These are phyloP conservation scores for Porites divaricata DNA, from an alignment of 92 coral and sea anemone genomes.

Conservation along the genomic window DNA sequence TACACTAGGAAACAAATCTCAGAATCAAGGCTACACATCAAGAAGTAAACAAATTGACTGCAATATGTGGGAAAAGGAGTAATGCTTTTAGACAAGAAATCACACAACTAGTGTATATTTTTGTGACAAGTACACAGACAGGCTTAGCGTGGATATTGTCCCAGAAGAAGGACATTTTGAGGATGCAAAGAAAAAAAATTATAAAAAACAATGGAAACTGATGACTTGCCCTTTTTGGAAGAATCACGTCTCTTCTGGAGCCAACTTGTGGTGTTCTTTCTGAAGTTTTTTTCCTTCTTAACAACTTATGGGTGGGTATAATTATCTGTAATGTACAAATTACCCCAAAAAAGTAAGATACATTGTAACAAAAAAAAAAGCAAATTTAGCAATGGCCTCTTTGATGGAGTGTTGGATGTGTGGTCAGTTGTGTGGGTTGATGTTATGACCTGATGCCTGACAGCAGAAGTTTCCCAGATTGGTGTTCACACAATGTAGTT, in stretches of 20 bases:
- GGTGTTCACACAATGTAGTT: too few relatives aligned
- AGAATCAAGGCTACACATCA: constrained; percentile 55
- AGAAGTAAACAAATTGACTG: constrained; percentile 47
- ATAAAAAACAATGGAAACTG: constrained; percentile 43
- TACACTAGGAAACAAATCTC: constrained; percentile 62
- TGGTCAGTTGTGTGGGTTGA: too few relatives aligned
- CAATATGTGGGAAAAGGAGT: constrained; percentile 48
- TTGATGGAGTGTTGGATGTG: too few relatives aligned
- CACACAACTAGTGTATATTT: constrained; percentile 54
- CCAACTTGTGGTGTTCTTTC: constrained; percentile 2
- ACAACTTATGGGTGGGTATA: too few relatives aligned
- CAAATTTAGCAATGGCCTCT: too few relatives aligned
- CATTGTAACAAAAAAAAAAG: too few relatives aligned
- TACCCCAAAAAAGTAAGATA: too few relatives aligned
- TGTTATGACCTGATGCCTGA: too few relatives aligned
- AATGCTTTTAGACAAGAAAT: constrained; percentile 53
- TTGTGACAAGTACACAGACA: constrained; percentile 62
- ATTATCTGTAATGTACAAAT: too few relatives aligned
- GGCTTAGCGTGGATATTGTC: constrained; percentile 38
- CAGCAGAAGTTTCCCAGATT: too few relatives aligned
- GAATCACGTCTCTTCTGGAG: constrained; percentile 41
- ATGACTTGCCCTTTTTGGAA: constrained; percentile 52
- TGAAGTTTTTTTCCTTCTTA: too few relatives aligned
- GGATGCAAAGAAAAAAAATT: constrained; percentile 61
- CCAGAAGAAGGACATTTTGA: constrained; percentile 46